phyloP scores from a whole-genome alignment of 2,888 invertebrate species.

The Augochlorella aurata region DNA sequence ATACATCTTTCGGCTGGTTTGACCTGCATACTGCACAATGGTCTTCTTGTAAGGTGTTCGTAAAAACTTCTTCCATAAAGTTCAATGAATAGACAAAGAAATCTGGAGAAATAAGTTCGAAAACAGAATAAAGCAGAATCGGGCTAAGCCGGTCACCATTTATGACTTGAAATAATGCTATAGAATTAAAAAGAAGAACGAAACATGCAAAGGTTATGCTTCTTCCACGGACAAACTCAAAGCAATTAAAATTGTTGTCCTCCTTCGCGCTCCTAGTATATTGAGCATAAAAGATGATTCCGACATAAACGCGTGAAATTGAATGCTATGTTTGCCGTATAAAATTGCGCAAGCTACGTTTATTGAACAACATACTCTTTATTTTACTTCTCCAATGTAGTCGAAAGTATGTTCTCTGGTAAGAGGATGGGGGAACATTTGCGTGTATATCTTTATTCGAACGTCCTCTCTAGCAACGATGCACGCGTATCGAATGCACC shows the following conservation, averaged over 20 bases:
- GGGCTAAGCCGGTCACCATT: too few species aligned
- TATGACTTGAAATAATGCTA: too few species aligned
- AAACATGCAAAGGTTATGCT: background rate
- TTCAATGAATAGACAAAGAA: too few species aligned
- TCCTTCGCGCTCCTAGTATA: background rate
- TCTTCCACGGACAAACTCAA: background rate
- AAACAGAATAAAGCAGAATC: too few species aligned
- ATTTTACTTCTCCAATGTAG: background rate
- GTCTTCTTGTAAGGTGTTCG: background rate
- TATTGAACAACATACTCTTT: background rate
- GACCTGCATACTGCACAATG: background rate
- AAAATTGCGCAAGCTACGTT: background rate
- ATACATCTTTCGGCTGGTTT: too few species aligned
- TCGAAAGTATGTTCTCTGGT: background rate
- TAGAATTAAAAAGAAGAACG: background rate
- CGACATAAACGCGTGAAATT: background rate
- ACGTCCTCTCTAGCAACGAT: background rate
- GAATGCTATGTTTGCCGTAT: background rate
- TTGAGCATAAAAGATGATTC: background rate
- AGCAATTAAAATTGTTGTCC: background rate
- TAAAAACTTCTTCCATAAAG: background rate
- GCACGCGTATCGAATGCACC: conserved; percentile 5
- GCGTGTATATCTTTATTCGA: background rate
- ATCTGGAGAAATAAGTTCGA: too few species aligned
- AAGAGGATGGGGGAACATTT: background rate